These are phyloP conservation scores for Graptemys geographica DNA, from an alignment of 2,797 vertebrate genomes.

Conservation along the genomic window DNA sequence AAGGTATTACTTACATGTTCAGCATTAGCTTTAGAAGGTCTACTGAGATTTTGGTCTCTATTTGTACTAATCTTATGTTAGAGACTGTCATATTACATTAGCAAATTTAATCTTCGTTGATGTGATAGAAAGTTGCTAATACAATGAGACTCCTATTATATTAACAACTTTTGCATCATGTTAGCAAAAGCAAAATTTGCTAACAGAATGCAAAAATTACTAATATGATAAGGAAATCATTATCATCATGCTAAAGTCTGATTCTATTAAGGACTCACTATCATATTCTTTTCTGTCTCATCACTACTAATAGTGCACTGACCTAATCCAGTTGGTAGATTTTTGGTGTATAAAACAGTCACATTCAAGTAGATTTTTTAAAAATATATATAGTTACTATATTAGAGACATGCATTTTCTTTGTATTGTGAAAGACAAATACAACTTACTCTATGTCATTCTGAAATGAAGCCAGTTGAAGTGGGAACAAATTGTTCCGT, in stretches of 20 bases:
- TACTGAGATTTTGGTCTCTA: constrained; percentile 75
- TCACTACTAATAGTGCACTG: background rate
- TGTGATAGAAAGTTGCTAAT: constrained; percentile 82
- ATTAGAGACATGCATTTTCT: background rate
- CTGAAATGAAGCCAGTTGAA: background rate
- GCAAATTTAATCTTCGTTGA: constrained; percentile 82
- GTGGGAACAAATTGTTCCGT: background rate
- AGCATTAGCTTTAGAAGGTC: constrained; percentile 74
- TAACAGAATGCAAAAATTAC: constrained; percentile 78
- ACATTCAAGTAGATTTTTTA: background rate
- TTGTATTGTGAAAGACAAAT: background rate
- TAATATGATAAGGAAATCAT: constrained; percentile 72
- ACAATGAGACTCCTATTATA: constrained; percentile 80
- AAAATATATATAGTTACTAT: background rate
- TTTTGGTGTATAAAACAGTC: background rate
- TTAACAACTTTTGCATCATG: constrained; percentile 81
- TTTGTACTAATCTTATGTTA: constrained; percentile 77
- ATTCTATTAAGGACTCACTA: constrained; percentile 59
- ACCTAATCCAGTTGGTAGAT: constrained; percentile 16
- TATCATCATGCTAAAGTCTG: constrained; percentile 72
- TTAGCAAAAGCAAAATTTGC: constrained; percentile 79
- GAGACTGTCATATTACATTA: constrained; percentile 80
- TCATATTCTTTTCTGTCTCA: constrained; percentile 29
- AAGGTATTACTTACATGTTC: constrained; percentile 72
- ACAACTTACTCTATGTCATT: background rate